Evolutionary conservation across 2,888 invertebrate genomes (phyloP).

Genomic region (Synanthedon tipuliformis): DNA sequence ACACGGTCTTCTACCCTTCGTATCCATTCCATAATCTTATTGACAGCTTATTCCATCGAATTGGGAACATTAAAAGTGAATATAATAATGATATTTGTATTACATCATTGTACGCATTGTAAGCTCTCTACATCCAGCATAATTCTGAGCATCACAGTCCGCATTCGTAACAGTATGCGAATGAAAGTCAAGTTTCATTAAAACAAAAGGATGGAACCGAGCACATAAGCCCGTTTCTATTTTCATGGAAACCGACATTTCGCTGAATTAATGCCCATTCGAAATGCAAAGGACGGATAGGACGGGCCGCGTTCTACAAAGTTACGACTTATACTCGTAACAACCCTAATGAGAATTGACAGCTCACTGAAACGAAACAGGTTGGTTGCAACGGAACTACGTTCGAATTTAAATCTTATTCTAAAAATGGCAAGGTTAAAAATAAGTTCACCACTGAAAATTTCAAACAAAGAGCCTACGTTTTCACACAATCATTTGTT

Average conservation of each 20-base stretch:
- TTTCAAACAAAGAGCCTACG: not conserved
- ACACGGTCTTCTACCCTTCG: no score
- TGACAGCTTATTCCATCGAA: no score
- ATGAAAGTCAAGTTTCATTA: no score
- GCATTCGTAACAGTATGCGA: no score
- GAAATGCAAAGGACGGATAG: constrained; percentile 41
- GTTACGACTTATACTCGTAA: constrained; percentile 29
- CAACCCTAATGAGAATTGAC: constrained; percentile 63
- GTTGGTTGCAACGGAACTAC: constrained; percentile 15
- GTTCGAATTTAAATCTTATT: not conserved
- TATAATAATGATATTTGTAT: no score
- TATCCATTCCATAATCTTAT: no score
- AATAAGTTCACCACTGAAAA: no score
- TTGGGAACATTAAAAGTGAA: no score
- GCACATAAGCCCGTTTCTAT: constrained; percentile 17
- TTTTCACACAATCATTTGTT: constrained; percentile 10
- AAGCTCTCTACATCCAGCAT: no score
- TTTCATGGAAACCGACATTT: constrained; percentile 38
- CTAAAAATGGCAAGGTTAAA: no score
- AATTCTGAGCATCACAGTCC: no score
- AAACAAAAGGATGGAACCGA: constrained; percentile 18
- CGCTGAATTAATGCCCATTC: constrained; percentile 22
- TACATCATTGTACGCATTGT: no score
- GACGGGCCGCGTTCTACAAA: constrained; percentile 29
- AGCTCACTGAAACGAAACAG: constrained; percentile 49